Conservation (phyloP, 92 coral and sea anemone species). For the Montipora capitata region DNA sequence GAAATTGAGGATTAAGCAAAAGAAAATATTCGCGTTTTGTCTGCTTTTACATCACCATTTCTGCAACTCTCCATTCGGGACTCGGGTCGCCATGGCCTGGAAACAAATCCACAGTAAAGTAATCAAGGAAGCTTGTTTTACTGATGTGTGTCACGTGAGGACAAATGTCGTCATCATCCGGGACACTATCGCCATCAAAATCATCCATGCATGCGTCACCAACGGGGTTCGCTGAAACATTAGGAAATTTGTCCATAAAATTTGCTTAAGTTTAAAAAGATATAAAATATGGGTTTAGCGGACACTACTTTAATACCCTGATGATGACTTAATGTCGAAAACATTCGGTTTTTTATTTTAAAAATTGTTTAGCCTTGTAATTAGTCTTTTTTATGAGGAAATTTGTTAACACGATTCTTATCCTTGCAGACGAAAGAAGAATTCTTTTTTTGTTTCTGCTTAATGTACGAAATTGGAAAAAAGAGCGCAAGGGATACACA, state of each 20-base stretch:
- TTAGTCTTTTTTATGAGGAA: too few relatives aligned
- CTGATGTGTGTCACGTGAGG: constrained; percentile 90
- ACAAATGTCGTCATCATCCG: constrained; percentile 87
- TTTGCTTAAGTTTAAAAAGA: too few relatives aligned
- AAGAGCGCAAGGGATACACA: not conserved
- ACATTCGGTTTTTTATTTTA: too few relatives aligned
- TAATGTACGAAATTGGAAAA: not conserved
- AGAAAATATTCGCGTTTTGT: too few relatives aligned
- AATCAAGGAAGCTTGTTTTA: constrained; percentile 87
- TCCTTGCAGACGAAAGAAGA: too few relatives aligned
- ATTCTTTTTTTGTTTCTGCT: too few relatives aligned
- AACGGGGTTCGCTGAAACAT: constrained; percentile 80
- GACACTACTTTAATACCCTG: too few relatives aligned
- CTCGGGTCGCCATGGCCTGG: constrained; percentile 81
- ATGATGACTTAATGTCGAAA: too few relatives aligned
- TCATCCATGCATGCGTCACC: constrained; percentile 93
- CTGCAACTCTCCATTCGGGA: constrained; percentile 91
- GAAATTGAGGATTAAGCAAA: too few relatives aligned
- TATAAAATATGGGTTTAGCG: too few relatives aligned
- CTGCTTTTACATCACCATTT: constrained; percentile 68
- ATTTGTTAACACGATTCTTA: too few relatives aligned
- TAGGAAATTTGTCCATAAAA: not conserved
- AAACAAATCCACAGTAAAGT: constrained; percentile 85
- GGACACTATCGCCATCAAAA: constrained; percentile 93
- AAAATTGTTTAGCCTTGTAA: too few relatives aligned